These are phyloP conservation scores for Drosophila subquinaria DNA, from an alignment of 2,888 invertebrate genomes.

Conservation along the genomic window DNA sequence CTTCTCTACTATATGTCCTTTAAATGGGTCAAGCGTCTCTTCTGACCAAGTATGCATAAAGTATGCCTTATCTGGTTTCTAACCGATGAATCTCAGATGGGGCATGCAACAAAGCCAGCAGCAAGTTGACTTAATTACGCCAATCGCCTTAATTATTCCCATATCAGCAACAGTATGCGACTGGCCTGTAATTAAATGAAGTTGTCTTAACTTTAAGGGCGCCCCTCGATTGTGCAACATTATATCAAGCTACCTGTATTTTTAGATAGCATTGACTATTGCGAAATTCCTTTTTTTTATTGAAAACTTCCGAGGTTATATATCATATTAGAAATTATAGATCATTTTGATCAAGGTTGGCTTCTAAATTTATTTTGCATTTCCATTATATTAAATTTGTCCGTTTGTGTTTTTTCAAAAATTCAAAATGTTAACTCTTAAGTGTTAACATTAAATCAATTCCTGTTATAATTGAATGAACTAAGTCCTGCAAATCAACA, in stretches of 20 bases:
- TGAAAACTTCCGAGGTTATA: not conserved
- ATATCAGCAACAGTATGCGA: conserved; percentile 27
- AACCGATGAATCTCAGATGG: conserved; percentile 55
- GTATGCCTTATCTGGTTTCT: conserved; percentile 69
- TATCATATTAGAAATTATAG: no score
- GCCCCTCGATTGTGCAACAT: not conserved
- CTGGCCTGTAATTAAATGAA: conserved; percentile 13
- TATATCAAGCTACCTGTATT: conserved; percentile 4
- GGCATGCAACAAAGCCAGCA: conserved; percentile 14
- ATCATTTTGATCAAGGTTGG: no score
- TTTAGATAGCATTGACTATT: conserved; percentile 3
- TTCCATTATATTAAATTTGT: no score
- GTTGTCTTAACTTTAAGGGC: conserved; percentile 1
- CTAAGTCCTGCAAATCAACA: no score
- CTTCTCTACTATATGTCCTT: not conserved
- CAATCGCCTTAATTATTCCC: conserved; percentile 44
- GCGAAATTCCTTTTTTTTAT: not conserved
- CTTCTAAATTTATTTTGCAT: no score
- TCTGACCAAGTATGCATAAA: conserved; percentile 59
- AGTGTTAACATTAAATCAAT: no score
- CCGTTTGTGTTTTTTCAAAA: no score
- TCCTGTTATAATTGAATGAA: no score
- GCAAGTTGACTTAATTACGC: conserved; percentile 40
- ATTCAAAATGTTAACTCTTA: no score
- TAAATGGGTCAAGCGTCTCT: conserved; percentile 69